A percentile compares a stretch with the other conserved stretches of the same genome.
Conservation (phyloP, 2,797 vertebrate genomes). For the Nyctalus aviator region DNA sequence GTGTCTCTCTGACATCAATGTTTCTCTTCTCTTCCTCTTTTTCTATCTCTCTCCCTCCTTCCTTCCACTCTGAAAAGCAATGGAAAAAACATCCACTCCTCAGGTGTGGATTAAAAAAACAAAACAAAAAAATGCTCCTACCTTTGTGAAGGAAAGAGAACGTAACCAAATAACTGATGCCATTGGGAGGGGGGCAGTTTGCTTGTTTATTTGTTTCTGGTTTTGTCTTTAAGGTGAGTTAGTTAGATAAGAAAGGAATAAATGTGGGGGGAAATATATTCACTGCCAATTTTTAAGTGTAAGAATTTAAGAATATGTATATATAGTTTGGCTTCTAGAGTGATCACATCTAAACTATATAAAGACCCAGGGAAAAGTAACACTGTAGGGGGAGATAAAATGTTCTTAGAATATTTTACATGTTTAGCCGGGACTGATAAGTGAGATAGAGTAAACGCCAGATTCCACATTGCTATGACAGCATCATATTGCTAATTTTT, state of each 20-base stretch:
- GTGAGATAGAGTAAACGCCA: not conserved
- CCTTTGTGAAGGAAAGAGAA: not conserved
- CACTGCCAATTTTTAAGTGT: conserved; percentile 26
- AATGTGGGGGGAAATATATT: not conserved
- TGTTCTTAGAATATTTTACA: not conserved
- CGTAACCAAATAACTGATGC: not conserved
- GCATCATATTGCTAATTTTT: conserved; percentile 1
- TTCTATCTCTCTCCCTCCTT: too few relatives aligned
- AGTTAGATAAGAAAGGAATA: conserved; percentile 36
- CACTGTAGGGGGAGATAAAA: not conserved
- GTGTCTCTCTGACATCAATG: too few relatives aligned
- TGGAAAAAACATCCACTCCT: too few relatives aligned
- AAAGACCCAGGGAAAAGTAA: conserved; percentile 20
- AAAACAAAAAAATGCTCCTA: not conserved
- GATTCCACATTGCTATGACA: conserved; percentile 30
- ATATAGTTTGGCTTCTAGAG: conserved; percentile 43
- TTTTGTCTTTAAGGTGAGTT: not conserved
- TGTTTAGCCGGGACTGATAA: not conserved
- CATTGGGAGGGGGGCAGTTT: not conserved
- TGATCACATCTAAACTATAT: conserved; percentile 15
- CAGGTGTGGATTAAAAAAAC: too few relatives aligned
- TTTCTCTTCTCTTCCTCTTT: too few relatives aligned
- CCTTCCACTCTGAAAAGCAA: too few relatives aligned
- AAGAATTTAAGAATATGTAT: conserved; percentile 9
- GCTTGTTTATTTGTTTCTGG: not conserved